These are phyloP conservation scores for Plagodis dolabraria DNA, from an alignment of 2,888 invertebrate genomes.

Conservation along the genomic window DNA sequence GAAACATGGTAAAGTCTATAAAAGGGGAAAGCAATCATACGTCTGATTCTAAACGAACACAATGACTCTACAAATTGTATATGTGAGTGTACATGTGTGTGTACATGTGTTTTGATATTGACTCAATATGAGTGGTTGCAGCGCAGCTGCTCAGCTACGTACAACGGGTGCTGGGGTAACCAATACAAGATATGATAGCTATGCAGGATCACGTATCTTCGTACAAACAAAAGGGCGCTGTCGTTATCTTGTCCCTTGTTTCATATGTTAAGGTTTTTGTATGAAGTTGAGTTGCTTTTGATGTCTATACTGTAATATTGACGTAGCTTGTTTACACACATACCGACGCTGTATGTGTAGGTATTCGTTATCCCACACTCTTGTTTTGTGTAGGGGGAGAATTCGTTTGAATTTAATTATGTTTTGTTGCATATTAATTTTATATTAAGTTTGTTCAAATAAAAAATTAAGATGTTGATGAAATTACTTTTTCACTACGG, in stretches of 20 bases:
- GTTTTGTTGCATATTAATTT: constrained; percentile 40
- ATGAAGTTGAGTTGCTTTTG: constrained; percentile 16
- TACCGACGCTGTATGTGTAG: constrained; percentile 44
- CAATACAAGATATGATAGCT: constrained; percentile 1
- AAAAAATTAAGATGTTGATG: constrained; percentile 24
- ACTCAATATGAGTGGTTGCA: constrained; percentile 9
- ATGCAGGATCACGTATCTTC: neutral
- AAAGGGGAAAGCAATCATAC: constrained; percentile 63
- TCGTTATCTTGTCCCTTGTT: neutral
- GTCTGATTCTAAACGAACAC: constrained; percentile 68
- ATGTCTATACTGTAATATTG: constrained; percentile 51
- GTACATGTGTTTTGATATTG: constrained; percentile 27
- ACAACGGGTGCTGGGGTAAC: neutral
- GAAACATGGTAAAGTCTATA: constrained; percentile 52
- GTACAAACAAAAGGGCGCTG: neutral
- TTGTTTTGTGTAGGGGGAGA: constrained; percentile 59
- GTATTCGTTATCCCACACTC: constrained; percentile 56
- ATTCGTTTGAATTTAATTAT: constrained; percentile 55
- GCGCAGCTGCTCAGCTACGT: constrained; percentile 16
- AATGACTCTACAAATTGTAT: constrained; percentile 58
- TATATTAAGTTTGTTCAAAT: constrained; percentile 35
- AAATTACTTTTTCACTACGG: constrained; percentile 7
- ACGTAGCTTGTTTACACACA: constrained; percentile 67
- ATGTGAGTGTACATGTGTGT: constrained; percentile 47
- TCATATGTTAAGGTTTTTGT: constrained; percentile 1